Base-by-base conservation (phyloP, 2,888 invertebrate genomes). In the Lithophane semibrunnea region DNA sequence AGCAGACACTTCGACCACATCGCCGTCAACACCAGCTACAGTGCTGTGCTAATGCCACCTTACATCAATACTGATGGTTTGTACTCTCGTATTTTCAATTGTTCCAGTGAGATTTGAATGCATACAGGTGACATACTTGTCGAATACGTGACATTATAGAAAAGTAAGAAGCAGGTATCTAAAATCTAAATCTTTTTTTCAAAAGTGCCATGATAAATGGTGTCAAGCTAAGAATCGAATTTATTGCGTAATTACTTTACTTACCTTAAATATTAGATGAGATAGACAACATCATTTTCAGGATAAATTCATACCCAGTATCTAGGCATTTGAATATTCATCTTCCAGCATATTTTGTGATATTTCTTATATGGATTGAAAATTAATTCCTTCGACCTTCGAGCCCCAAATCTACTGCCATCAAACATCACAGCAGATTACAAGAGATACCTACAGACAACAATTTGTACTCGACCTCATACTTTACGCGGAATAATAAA, bases 41-140 rank as follows among this genome's bases (percentile, higher is more conserved):
- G 99, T 92, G 98, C 99, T 72, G 98, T 99, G 86, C 98, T 99
- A 85, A 98, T 99, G 94, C 99, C 99, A 47, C 97, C 98, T 0
- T 98, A 98, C 89, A 97, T 98, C 75, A 97, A 97, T 89, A 98
- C 98, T 91, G 97, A 97, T 89, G 97, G 98, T 98, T 92, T 88
- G 94, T 80, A 70, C 24, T 56, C 21, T 70, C 52, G 21, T 63
- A 24, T 24, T 13, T 49, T 37, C 0, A 10, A 9, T 13, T 1
- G 56, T 56, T 56, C 13, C 13, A 24, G 13, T 58, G 13, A 58
- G 24, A 24, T 58, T 58, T 12, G 3, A 54, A 54, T 54, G 54
- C 21, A 54, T 54, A 21, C 21, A 21, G 21, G 21, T 54, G 54
- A 54, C 9, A 54, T 21, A 10, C 21, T 21, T 21, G 21, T 54